Conservation (phyloP, 2,888 invertebrate genomes). For the Laothoe populi region DNA sequence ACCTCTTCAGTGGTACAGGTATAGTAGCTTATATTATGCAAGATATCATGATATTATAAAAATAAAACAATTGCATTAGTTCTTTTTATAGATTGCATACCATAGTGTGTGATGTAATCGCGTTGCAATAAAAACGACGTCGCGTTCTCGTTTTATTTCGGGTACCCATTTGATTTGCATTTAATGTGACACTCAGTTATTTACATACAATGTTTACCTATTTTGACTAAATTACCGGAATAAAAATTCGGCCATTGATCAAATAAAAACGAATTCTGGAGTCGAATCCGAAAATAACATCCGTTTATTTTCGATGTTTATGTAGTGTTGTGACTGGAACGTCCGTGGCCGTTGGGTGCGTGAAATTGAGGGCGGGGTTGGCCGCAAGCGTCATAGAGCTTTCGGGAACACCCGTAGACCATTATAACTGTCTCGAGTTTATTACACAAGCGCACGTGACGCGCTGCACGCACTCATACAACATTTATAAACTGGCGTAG, state of each 20-base stretch:
- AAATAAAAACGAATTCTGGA: neutral
- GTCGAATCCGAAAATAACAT: neutral
- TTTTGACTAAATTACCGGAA: neutral
- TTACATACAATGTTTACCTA: neutral
- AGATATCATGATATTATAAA: neutral
- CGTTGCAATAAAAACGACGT: slow-evolving; percentile 32
- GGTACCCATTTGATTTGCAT: neutral
- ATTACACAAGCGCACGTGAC: slow-evolving; percentile 64
- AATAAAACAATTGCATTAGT: slow-evolving; percentile 7
- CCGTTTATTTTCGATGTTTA: neutral
- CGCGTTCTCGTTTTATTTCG: slow-evolving; percentile 43
- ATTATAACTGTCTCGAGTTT: slow-evolving; percentile 1
- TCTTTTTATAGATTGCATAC: slow-evolving; percentile 21
- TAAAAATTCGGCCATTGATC: too few species aligned
- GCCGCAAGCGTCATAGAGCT: slow-evolving; percentile 53
- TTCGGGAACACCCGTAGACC: slow-evolving; percentile 50
- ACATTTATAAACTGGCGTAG: slow-evolving; percentile 30
- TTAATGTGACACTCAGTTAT: neutral
- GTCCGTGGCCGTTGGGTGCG: neutral
- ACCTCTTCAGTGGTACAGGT: neutral
- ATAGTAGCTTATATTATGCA: neutral
- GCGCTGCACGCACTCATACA: slow-evolving; percentile 54
- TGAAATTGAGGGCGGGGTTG: slow-evolving; percentile 11
- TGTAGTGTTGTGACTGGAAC: neutral
- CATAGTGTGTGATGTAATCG: slow-evolving; percentile 42